phyloP scores from a whole-genome alignment of 2,113 vertebrate genomes.

The Glaucomys volans region DNA sequence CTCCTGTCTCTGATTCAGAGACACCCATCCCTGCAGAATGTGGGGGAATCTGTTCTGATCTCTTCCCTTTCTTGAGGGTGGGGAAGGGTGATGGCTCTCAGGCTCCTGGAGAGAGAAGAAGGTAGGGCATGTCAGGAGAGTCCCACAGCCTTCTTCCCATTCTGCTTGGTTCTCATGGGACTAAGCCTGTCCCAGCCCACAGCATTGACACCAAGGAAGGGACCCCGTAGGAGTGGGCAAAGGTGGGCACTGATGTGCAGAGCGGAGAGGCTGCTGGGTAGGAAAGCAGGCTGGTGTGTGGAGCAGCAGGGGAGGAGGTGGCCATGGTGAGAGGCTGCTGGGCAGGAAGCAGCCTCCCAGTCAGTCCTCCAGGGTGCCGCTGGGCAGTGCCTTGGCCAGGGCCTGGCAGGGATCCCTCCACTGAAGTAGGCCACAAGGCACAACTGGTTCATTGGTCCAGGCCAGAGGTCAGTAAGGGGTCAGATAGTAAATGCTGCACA shows the following conservation, averaged over 20 bases:
- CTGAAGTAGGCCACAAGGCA: not conserved
- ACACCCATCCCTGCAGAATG: not conserved
- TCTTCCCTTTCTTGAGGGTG: not conserved
- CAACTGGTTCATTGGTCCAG: not conserved
- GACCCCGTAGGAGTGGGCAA: not conserved
- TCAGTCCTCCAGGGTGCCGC: not conserved
- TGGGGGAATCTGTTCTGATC: not conserved
- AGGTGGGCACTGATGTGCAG: not conserved
- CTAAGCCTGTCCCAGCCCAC: no score
- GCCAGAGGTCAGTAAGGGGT: not conserved
- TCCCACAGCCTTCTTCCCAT: not conserved
- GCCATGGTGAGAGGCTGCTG: no score
- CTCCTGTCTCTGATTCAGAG: not conserved
- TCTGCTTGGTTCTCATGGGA: not conserved
- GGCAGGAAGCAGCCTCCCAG: not conserved
- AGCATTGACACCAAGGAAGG: not conserved
- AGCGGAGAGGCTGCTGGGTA: not conserved
- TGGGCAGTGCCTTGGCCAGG: not conserved
- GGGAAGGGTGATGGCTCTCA: not conserved
- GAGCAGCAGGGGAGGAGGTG: no score
- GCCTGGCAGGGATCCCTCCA: not conserved
- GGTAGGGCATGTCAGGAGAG: not conserved
- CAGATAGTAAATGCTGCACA: no score
- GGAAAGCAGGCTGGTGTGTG: not conserved
- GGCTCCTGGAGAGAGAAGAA: not conserved